Base-by-base conservation (phyloP, 2,113 vertebrate species). In the Calypte anna region DNA sequence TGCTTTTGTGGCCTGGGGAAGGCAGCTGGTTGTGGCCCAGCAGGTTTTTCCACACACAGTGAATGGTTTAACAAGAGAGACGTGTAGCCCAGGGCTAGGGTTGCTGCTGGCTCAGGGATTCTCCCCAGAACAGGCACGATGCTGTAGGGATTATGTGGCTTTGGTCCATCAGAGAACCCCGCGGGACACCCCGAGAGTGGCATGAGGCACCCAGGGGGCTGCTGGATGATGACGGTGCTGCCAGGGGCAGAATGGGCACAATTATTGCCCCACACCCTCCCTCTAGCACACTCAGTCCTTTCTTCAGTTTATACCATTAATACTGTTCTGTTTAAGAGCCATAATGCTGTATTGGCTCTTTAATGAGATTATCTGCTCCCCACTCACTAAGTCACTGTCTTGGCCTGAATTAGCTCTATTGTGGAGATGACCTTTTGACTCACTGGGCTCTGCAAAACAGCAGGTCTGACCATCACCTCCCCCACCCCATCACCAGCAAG, bases 361-460 rank as follows among this genome's bases (percentile, higher is more conserved):
- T 96, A 96, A 97, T 86, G 79, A 88, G 94, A 96, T 96, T 96
- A 94, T 86, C 89, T 85, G 82, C 87, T 88, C 86, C 77, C 86
- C 3, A 81, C 89, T 90, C 3, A 10, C 51, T 96, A 96, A 96
- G 15, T 92, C 90, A 83, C 90, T 89, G 78, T 90, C 93, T 91
- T 91, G 90, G 84, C 89, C 91, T 68, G 89, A 96, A 94, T 97
- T 96, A 96, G 91, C 74, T 87, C 64, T 68, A 58, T 94, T 96
- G 94, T 93, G 85, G 31, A 73, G 55, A 66, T 88, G 92, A 93
- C 93, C 94, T 95, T 97, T 91, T 91, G 79, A 94, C 68, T 96
- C 19, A 1, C 43, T 53, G 85, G 55, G 30, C 38, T 83, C 33
- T 43, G n/a, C 0, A 3, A 64, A n/a, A 16, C 43, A 87, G 67